A percentile compares a stretch with the other conserved stretches of the same genome.
phyloP scores from a whole-genome alignment of 1,140 invertebrate species.

The Drosophila melanica region DNA sequence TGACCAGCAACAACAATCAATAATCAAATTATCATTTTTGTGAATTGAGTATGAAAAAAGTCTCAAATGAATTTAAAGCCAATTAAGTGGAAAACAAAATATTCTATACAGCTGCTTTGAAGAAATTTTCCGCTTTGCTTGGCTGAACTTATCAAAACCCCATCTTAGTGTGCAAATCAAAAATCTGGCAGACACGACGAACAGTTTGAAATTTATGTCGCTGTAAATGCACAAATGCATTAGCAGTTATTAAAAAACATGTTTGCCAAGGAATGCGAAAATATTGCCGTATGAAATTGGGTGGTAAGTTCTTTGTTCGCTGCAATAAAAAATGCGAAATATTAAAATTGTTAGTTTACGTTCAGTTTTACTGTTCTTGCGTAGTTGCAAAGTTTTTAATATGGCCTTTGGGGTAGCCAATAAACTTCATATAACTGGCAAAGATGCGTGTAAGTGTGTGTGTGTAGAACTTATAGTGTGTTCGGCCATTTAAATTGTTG shows the following conservation, averaged over 20 bases:
- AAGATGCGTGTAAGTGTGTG: conserved; percentile 3
- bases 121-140: too few species aligned
- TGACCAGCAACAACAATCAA: too few species aligned
- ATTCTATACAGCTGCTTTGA: too few species aligned
- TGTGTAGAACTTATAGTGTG: conserved; percentile 2
- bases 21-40: too few species aligned
- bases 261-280: background rate
- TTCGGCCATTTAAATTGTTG: conserved; percentile 27
- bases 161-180: too few species aligned
- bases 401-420: conserved; percentile 15
- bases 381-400: conserved; percentile 25
- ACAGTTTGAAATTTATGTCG: background rate
- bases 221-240: background rate
- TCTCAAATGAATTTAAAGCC: too few species aligned
- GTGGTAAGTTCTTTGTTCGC: background rate
- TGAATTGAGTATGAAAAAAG: too few species aligned
- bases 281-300: background rate
- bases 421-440: conserved; percentile 16
- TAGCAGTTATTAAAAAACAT: background rate
- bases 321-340: conserved; percentile 3
- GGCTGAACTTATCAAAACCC: too few species aligned
- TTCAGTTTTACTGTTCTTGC: conserved; percentile 11
- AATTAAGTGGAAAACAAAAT: too few species aligned
- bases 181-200: too few species aligned
- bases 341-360: conserved; percentile 1